These are phyloP conservation scores for Crotalus tigris DNA, from an alignment of 2,113 vertebrate species.

Conservation along the genomic window DNA sequence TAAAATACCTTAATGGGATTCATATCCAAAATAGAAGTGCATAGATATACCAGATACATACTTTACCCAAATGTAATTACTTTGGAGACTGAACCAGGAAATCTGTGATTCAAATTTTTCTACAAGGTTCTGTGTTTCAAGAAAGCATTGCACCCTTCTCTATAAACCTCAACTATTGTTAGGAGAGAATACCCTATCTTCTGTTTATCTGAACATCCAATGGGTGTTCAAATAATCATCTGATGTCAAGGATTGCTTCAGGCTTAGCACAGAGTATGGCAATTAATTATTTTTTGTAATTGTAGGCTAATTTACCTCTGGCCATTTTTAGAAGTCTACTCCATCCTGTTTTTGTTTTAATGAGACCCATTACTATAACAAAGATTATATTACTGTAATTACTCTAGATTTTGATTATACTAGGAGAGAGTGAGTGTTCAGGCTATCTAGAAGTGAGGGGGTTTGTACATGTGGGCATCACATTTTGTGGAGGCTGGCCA, in stretches of 20 bases:
- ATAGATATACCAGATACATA: not conserved
- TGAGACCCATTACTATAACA: accelerated
- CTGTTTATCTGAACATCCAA: not conserved
- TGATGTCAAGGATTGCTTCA: not conserved
- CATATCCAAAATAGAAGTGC: not conserved
- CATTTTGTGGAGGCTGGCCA: not conserved
- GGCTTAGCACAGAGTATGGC: not conserved
- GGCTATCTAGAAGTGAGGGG: not conserved
- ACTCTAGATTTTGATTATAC: not conserved
- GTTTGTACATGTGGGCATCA: not conserved
- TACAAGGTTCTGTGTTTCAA: not conserved
- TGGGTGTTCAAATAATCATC: not conserved
- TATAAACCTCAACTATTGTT: not conserved
- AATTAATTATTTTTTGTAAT: not conserved
- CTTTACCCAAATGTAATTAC: not conserved
- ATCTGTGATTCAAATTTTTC: not conserved
- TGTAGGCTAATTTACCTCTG: accelerated
- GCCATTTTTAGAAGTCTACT: not conserved
- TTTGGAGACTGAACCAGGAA: not conserved
- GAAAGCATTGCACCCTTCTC: not conserved
- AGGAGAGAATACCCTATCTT: not conserved
- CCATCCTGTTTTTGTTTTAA: not conserved
- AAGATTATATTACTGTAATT: not conserved
- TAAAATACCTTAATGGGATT: not conserved
- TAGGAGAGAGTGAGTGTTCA: not conserved